A percentile compares a stretch with the other conserved stretches of the same genome.
Evolutionary conservation across 2,797 vertebrate species (phyloP).

Genomic region (Danio jaintianensis): DNA sequence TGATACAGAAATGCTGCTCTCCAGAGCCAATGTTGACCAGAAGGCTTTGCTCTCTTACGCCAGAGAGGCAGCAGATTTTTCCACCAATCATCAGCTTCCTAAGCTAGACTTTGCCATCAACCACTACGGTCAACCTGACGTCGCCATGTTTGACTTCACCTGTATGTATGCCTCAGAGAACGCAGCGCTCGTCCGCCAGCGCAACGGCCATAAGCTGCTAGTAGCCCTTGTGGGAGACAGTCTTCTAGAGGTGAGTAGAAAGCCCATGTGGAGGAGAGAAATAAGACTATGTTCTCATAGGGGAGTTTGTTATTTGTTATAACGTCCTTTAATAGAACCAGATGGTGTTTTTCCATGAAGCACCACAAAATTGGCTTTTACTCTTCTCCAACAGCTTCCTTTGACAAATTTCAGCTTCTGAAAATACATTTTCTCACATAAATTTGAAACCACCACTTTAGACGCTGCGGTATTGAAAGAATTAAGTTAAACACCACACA

Average conservation of each 20-base stretch:
- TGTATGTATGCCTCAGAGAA: conserved; percentile 99
- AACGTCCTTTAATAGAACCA: neutral
- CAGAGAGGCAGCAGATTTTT: conserved; percentile 94
- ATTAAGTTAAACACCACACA: conserved; percentile 1
- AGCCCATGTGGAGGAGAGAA: neutral
- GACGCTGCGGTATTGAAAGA: neutral
- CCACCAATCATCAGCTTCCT: conserved; percentile 95
- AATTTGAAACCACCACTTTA: conserved; percentile 26
- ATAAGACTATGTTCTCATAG: neutral
- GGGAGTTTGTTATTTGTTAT: conserved; percentile 9
- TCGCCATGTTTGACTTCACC: conserved; percentile 99
- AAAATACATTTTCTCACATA: conserved; percentile 33
- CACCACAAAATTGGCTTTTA: neutral
- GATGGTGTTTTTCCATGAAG: conserved; percentile 6
- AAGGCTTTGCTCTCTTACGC: conserved; percentile 92
- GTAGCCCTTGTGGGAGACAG: conserved; percentile 96
- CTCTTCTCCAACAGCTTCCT: neutral
- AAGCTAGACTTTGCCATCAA: conserved; percentile 97
- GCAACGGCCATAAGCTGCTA: conserved; percentile 88
- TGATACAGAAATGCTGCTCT: conserved; percentile 92
- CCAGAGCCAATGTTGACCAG: conserved; percentile 95
- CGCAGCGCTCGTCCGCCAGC: conserved; percentile 92
- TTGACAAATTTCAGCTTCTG: neutral
- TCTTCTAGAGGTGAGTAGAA: conserved; percentile 88
- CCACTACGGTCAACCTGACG: conserved; percentile 97